Conservation (phyloP, 2,797 vertebrate species). For the Myiothlypis chrysogaster region DNA sequence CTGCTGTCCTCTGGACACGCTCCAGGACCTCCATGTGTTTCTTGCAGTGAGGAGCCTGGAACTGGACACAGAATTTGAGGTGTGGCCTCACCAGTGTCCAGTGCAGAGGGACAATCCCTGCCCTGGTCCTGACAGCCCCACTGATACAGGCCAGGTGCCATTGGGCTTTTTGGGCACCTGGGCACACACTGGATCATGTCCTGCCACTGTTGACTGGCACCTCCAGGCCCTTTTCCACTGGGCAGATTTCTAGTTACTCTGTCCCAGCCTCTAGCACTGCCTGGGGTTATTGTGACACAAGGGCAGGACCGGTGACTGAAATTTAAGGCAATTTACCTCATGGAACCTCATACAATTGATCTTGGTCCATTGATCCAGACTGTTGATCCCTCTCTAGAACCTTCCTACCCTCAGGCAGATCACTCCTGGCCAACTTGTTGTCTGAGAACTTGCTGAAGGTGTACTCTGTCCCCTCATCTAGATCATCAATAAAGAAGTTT, state of each 20-base stretch:
- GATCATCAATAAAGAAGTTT: background rate
- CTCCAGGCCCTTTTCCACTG: background rate
- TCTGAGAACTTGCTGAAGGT: background rate
- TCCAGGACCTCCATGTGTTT: background rate
- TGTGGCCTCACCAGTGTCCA: background rate
- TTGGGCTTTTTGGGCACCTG: background rate
- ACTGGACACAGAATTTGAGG: background rate
- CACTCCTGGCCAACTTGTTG: background rate
- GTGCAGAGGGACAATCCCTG: background rate
- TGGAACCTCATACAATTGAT: background rate
- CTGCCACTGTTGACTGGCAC: background rate
- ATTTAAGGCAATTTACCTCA: background rate
- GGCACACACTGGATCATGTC: background rate
- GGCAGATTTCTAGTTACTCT: background rate
- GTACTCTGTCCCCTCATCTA: background rate
- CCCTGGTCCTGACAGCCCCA: background rate
- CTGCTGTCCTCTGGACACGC: fast-evolving
- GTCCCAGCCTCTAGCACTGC: background rate
- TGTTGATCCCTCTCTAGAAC: no score
- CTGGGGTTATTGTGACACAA: background rate
- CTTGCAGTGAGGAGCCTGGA: background rate
- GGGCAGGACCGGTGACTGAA: background rate
- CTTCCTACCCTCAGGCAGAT: background rate
- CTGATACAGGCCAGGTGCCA: background rate
- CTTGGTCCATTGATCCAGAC: background rate